Percentiles rank a stretch among this genome's conserved stretches.
Evolutionary conservation across 2,113 vertebrate species (phyloP).

Genomic region (Corapipo altera): DNA sequence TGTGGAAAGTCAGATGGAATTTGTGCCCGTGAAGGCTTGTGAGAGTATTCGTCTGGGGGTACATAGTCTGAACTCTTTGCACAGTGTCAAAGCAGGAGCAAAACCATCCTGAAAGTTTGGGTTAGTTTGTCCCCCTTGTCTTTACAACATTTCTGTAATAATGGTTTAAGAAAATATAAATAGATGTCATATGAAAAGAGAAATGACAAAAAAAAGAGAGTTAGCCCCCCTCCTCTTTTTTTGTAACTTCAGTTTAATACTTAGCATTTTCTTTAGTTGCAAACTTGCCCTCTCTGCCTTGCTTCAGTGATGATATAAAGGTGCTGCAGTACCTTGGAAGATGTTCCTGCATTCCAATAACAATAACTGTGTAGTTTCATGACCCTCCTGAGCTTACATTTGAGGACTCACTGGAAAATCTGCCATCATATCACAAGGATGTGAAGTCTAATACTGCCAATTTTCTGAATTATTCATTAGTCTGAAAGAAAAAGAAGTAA

Average conservation of each 20-base stretch:
- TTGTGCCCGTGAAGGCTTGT: not conserved
- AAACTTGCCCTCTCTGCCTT: slow-evolving; percentile 11
- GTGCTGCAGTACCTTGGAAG: slow-evolving; percentile 40
- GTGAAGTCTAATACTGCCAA: slow-evolving; percentile 35
- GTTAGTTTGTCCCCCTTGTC: not conserved
- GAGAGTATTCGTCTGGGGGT: not conserved
- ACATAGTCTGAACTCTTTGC: not conserved
- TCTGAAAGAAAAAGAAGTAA: slow-evolving; percentile 11
- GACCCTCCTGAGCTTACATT: slow-evolving; percentile 59
- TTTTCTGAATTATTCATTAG: slow-evolving; percentile 66
- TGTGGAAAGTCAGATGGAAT: not conserved
- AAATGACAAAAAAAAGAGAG: not conserved
- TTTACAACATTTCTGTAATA: not conserved
- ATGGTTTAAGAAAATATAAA: not conserved
- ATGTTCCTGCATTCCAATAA: slow-evolving; percentile 43
- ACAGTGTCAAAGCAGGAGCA: not conserved
- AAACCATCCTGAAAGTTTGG: not conserved
- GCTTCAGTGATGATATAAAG: slow-evolving; percentile 41
- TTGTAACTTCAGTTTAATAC: not conserved
- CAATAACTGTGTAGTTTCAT: slow-evolving; percentile 43
- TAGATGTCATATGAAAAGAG: not conserved
- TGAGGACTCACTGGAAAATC: slow-evolving; percentile 62
- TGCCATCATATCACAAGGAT: slow-evolving; percentile 49
- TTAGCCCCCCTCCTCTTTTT: not conserved
- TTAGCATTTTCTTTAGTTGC: slow-evolving; percentile 6